These are phyloP conservation scores for Danionella cerebrum DNA, from an alignment of 2,113 vertebrate species.

Conservation along the genomic window DNA sequence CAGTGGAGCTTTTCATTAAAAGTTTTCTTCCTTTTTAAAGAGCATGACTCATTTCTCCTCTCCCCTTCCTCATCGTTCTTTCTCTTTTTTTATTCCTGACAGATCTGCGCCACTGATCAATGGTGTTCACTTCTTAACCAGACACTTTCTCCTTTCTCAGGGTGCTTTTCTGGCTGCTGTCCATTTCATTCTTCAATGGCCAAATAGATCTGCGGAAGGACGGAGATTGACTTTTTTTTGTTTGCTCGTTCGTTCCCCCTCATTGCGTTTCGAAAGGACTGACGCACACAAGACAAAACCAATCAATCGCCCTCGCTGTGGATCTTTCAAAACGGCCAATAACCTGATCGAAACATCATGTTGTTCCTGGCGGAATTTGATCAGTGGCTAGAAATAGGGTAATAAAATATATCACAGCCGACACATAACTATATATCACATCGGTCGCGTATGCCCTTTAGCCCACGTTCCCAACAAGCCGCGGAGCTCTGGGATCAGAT, in stretches of 20 bases:
- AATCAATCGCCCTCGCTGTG: slow-evolving; percentile 30
- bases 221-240: slow-evolving; percentile 37
- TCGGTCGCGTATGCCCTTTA: background rate
- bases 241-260: slow-evolving; percentile 37
- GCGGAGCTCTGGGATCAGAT: slow-evolving; percentile 20
- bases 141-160: slow-evolving; percentile 24
- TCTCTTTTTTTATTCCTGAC: slow-evolving; percentile 22
- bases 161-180: slow-evolving; percentile 14
- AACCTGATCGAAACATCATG: slow-evolving; percentile 33
- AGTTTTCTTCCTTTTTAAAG: background rate
- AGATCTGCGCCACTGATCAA: slow-evolving; percentile 32
- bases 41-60: slow-evolving; percentile 19
- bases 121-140: slow-evolving; percentile 32
- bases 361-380: slow-evolving; percentile 9
- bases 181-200: slow-evolving; percentile 23
- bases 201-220: slow-evolving; percentile 28
- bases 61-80: background rate
- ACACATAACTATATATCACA: background rate
- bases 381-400: slow-evolving; percentile 12
- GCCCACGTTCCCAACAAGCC: background rate
- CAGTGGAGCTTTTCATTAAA: slow-evolving; percentile 15
- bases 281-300: slow-evolving; percentile 27
- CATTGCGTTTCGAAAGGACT: slow-evolving; percentile 25
- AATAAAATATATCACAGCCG: slow-evolving; percentile 17
- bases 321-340: slow-evolving; percentile 34